These are phyloP conservation scores for Gymnothorax reevesii DNA, from an alignment of 2,797 vertebrate species.

Conservation along the genomic window DNA sequence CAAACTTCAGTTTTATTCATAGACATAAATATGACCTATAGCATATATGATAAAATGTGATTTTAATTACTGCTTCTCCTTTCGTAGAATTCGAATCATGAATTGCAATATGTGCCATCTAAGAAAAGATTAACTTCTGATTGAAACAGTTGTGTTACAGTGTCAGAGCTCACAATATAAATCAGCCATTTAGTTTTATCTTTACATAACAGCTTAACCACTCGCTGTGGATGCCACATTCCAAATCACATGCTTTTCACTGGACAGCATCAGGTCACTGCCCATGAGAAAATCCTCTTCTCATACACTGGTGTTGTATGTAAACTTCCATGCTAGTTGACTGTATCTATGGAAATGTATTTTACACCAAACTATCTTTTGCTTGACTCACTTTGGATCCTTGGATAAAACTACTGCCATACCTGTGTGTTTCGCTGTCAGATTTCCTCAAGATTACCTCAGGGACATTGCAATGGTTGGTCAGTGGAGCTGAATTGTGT, in stretches of 20 bases:
- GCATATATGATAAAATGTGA: neutral
- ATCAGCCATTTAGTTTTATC: neutral
- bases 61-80: slow-evolving; percentile 1
- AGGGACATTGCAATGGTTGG: neutral
- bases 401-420: neutral
- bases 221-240: neutral
- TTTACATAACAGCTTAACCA: neutral
- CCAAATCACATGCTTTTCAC: neutral
- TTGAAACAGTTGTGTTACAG: neutral
- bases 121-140: neutral
- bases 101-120: neutral
- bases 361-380: neutral
- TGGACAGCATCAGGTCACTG: neutral
- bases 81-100: neutral
- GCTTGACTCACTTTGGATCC: neutral
- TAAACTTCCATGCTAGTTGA: neutral
- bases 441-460: neutral
- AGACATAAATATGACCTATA: neutral
- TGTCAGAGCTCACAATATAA: neutral
- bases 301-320: neutral
- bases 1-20: neutral
- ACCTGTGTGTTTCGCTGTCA: neutral
- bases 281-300: neutral
- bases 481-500: neutral
- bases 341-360: neutral